Percentiles rank a stretch among this genome's conserved stretches.
These are phyloP conservation scores for Drosophila anomalata DNA, from an alignment of 2,888 invertebrate species.

Conservation along the genomic window DNA sequence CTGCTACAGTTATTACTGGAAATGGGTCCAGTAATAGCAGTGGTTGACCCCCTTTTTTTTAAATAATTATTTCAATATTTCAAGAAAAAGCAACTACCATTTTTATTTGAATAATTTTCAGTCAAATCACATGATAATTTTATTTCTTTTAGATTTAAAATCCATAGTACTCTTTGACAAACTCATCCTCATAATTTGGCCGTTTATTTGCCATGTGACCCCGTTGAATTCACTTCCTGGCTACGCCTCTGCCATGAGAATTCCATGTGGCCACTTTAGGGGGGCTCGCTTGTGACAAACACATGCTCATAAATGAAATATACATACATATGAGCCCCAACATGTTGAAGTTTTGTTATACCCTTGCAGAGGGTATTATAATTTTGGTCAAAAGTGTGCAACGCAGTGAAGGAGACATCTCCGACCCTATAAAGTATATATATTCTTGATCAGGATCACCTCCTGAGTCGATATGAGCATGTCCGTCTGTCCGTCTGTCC, in stretches of 20 bases:
- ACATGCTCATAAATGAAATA: slow-evolving; percentile 12
- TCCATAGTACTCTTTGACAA: background rate
- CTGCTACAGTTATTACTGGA: slow-evolving; percentile 44
- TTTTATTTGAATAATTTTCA: too few relatives aligned
- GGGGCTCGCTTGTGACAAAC: slow-evolving; percentile 40
- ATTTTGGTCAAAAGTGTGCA: too few relatives aligned
- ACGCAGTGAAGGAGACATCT: too few relatives aligned
- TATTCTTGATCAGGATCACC: too few relatives aligned
- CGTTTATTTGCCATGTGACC: background rate
- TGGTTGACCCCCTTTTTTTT: background rate
- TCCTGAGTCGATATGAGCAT: too few relatives aligned
- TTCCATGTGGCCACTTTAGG: slow-evolving; percentile 40
- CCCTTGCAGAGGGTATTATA: too few relatives aligned
- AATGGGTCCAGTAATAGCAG: slow-evolving; percentile 30
- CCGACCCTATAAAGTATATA: too few relatives aligned
- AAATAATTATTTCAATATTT: background rate
- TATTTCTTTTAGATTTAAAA: background rate
- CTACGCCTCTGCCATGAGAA: slow-evolving; percentile 19
- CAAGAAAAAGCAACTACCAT: too few relatives aligned
- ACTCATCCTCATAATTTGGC: background rate
- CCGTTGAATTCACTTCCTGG: background rate
- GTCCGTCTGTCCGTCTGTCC: too few relatives aligned
- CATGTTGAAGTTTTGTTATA: slow-evolving; percentile 4
- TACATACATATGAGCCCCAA: background rate
- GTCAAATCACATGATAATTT: background rate